Base-by-base conservation (phyloP, 2,888 invertebrate genomes). In the Trichogramma dendrolimi region DNA sequence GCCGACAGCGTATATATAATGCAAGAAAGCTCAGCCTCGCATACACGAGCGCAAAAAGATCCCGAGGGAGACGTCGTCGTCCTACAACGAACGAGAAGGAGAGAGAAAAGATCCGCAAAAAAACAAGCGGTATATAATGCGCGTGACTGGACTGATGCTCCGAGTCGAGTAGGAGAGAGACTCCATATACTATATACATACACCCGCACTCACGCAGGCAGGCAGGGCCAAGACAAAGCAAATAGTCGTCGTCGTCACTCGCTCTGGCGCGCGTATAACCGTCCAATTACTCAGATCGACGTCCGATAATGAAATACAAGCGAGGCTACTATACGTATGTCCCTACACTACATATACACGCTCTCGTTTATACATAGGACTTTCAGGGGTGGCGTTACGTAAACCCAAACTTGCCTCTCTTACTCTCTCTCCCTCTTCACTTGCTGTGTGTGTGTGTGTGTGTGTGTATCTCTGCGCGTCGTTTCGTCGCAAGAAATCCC, bases 221-320 rank as follows among this genome's bases (percentile, higher is more conserved):
- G 39, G 43, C 10, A 14, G 47, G 27, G 40, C 6, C 40, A 38
- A 55, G 38, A 60, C 60, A 52, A 52, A 61, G 55, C 56, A 61
- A 61, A 61, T 52, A 61, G 42, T 48, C 47, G 47, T n/a, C 46
- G n/a, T 57, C 44, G 11, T 46, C 55, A n/a, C 48, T 11, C 10
- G 4, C 51, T 40, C 39, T 47, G 43, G 27, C 44, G 14, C 44
- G 14, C 57, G 10, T 6, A 44, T 6, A 42, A 48, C 56, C 41
- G 57, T 61, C 61, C 61, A 61, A 61, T 61, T 61, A 61, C 61
- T 61, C 57, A 47, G 57, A 61, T 61, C 61, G 61, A 48, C 57
- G 53, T 53, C 52, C 61, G 61, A 61, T 61, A 61, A 61, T 57
- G 56, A 57, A 57, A 61, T 53, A 48, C 61, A 61, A 61, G 61